These are phyloP conservation scores for Stenichneumon culpator DNA, from an alignment of 2,888 invertebrate species.

Conservation along the genomic window DNA sequence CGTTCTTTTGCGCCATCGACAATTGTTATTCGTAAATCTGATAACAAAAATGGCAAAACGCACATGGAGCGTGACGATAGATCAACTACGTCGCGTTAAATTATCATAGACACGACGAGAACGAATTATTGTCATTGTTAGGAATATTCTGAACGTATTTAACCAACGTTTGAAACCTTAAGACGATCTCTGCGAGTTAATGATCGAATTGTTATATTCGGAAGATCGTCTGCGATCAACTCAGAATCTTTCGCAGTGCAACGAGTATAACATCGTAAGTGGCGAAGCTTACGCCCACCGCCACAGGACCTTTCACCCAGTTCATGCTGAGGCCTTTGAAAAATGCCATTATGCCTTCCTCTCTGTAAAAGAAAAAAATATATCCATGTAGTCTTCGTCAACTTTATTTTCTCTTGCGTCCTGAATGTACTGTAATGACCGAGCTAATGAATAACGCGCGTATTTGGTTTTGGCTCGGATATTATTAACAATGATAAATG, in stretches of 20 bases:
- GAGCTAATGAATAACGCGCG: too few relatives aligned
- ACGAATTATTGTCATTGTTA: slow-evolving; percentile 70
- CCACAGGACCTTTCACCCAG: slow-evolving; percentile 97
- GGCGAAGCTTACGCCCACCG: slow-evolving; percentile 98
- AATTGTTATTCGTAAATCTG: slow-evolving; percentile 12
- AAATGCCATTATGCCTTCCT: slow-evolving; percentile 96
- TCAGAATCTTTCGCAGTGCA: slow-evolving; percentile 85
- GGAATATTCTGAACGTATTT: slow-evolving; percentile 25
- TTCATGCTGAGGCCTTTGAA: slow-evolving; percentile 99
- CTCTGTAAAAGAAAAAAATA: slow-evolving; percentile 86
- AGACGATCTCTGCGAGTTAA: background rate
- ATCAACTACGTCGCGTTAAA: background rate
- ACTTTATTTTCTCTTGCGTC: background rate
- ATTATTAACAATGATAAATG: too few relatives aligned
- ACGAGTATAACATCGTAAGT: slow-evolving; percentile 94
- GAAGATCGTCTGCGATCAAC: slow-evolving; percentile 33
- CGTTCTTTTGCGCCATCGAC: background rate
- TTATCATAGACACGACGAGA: slow-evolving; percentile 10
- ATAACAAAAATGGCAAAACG: background rate
- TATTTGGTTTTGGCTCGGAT: too few relatives aligned
- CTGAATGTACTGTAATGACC: too few relatives aligned
- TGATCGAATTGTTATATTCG: background rate
- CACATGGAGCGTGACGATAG: background rate
- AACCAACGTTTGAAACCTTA: background rate
- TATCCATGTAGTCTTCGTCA: background rate